Evolutionary conservation across 1,140 invertebrate genomes (phyloP).

Genomic region (Oncopodura yosiiana): DNA sequence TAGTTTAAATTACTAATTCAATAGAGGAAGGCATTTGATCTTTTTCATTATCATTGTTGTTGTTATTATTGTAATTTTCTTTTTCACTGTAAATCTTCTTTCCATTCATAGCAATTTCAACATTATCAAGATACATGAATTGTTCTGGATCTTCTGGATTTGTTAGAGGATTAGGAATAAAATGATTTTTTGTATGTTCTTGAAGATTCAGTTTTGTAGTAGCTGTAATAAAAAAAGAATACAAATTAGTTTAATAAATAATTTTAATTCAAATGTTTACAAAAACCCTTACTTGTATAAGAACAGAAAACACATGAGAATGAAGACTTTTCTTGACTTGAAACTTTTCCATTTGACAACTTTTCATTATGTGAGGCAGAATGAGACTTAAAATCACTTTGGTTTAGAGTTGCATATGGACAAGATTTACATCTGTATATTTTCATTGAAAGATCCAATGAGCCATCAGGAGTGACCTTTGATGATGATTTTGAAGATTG

Average conservation of each 20-base stretch:
- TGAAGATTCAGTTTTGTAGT: neutral
- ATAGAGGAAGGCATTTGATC: neutral
- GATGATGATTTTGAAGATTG: conserved; percentile 19
- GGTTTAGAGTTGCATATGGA: conserved; percentile 34
- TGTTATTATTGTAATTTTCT: conserved; percentile 14
- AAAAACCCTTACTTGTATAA: neutral
- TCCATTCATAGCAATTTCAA: neutral
- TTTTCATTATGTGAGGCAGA: conserved; percentile 1
- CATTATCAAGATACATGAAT: neutral
- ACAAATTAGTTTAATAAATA: neutral
- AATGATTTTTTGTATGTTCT: conserved; percentile 22
- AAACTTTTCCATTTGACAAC: neutral
- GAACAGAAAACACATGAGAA: conserved; percentile 20
- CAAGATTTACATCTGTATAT: conserved; percentile 39
- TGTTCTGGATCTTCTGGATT: conserved; percentile 45
- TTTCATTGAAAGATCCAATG: too few relatives aligned
- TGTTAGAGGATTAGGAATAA: conserved; percentile 15
- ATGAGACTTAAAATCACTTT: conserved; percentile 27
- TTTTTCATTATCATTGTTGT: neutral
- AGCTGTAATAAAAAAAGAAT: neutral
- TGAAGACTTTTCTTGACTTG: conserved; percentile 5
- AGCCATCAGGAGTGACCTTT: conserved; percentile 37
- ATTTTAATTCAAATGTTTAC: neutral
- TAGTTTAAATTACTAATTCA: too few relatives aligned
- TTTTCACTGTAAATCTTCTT: conserved; percentile 19